Conservation (phyloP, 2,888 invertebrate genomes). For the Leucophenga maculata region DNA sequence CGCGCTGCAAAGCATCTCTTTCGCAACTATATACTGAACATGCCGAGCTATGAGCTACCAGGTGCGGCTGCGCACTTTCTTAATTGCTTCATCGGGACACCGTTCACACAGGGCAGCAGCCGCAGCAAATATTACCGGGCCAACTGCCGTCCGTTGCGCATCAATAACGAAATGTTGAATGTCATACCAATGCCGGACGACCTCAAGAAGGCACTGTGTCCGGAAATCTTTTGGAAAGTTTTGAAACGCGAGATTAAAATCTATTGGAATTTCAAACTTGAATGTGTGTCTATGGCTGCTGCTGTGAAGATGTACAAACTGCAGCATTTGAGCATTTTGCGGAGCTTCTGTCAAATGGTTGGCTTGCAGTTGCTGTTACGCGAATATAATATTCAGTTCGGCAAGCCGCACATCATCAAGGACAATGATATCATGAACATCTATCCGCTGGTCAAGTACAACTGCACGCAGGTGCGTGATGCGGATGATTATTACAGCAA, state of each 20-base stretch:
- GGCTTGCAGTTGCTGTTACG: conserved; percentile 91
- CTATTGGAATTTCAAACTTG: conserved; percentile 90
- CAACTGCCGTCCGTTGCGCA: conserved; percentile 63
- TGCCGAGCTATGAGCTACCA: conserved; percentile 89
- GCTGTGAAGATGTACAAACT: conserved; percentile 84
- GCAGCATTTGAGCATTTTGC: conserved; percentile 89
- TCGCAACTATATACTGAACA: conserved; percentile 84
- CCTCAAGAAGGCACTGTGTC: conserved; percentile 93
- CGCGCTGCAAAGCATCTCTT: conserved; percentile 94
- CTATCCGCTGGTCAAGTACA: conserved; percentile 97
- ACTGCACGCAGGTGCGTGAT: conserved; percentile 88
- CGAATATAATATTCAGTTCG: conserved; percentile 92
- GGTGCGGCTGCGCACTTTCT: conserved; percentile 93
- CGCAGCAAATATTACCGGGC: too few species aligned
- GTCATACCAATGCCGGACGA: conserved; percentile 72
- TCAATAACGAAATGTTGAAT: conserved; percentile 73
- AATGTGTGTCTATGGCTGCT: conserved; percentile 82
- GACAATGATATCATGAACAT: conserved; percentile 96
- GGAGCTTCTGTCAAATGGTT: conserved; percentile 86
- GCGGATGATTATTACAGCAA: conserved; percentile 72
- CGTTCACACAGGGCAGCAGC: too few species aligned
- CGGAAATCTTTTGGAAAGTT: conserved; percentile 86
- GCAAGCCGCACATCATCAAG: conserved; percentile 87
- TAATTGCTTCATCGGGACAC: conserved; percentile 94
- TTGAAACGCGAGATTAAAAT: conserved; percentile 78